Base-by-base conservation (phyloP, 2,888 invertebrate genomes). In the Ptychoptera contaminata region DNA sequence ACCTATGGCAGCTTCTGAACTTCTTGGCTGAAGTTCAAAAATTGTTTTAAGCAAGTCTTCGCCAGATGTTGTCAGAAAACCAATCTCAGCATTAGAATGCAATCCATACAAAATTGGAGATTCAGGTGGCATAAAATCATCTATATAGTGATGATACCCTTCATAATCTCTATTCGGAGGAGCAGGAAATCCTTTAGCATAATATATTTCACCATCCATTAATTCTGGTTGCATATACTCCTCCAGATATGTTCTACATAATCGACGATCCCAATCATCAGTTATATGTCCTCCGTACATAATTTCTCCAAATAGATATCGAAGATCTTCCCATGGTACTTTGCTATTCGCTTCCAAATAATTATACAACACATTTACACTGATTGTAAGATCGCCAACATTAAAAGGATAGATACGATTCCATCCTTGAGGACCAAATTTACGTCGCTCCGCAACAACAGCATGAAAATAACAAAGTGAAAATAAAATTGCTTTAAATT, bases 221-320 rank as follows among this genome's bases (percentile, higher is more conserved):
- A 93, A 71, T 57, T 90, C 87, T 1, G 87, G 76, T 56, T 83
- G 81, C 74, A 94, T 78, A 58, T 85, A 86, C 58, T 88, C 92
- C 52, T 84, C 73, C 44, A 96, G 68, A 65, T 86, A 88, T 1
- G 83, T 86, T 44, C 81, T 74, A 58, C 94, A 94, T 2, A 94
- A 73, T 15, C 87, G 71, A 31, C 93, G 70, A 62, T 94, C 94
- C 92, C 93, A 94, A 61, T 94, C 93, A 58, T 94, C 93, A 0
- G 93, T 94, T 54, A 94, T 93, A 59, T 94, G 94, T 0, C 94
- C 94, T 1, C 94, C 94, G 59, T 94, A 94, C 93, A 94, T 94
- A 53, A 94, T 94, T 68, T 94, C 94, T 0, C 94, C 94, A 58
- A 94, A 93, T 30, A 94, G 71, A 60, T 93, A 94, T 2, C 93